phyloP scores from a whole-genome alignment of 2,113 vertebrate genomes.

The Sinocyclocheilus anophthalmus region DNA sequence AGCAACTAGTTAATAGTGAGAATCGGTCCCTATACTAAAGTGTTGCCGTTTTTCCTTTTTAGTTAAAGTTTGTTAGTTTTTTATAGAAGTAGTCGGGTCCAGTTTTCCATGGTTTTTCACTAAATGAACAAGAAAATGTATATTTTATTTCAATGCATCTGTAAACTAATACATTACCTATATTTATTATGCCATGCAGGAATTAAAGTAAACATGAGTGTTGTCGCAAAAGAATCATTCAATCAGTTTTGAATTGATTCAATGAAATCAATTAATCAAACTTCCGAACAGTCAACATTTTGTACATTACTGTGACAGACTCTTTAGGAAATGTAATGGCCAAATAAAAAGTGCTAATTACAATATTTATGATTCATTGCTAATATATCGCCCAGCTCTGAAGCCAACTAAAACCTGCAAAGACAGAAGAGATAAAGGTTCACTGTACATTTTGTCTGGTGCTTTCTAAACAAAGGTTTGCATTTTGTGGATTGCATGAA shows the following conservation, averaged over 20 bases:
- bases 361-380: not conserved
- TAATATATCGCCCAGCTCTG: constrained; percentile 11
- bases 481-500: constrained; percentile 1
- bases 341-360: not conserved
- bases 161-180: not conserved
- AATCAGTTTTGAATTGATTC: not conserved
- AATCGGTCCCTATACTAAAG: too few relatives aligned
- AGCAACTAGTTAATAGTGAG: too few relatives aligned
- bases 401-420: not conserved
- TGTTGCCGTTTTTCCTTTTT: too few relatives aligned
- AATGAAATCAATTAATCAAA: not conserved
- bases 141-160: not conserved
- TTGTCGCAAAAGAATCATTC: not conserved
- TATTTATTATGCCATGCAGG: not conserved
- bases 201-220: not conserved
- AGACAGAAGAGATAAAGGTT: not conserved
- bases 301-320: not conserved
- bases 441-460: not conserved
- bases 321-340: not conserved
- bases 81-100: too few relatives aligned
- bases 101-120: not conserved
- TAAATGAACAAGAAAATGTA: not conserved
- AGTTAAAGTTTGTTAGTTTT: too few relatives aligned
- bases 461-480: constrained; percentile 29
- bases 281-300: not conserved